Conservation (phyloP, 2,113 vertebrate genomes). For the Cebidichthys violaceus region DNA sequence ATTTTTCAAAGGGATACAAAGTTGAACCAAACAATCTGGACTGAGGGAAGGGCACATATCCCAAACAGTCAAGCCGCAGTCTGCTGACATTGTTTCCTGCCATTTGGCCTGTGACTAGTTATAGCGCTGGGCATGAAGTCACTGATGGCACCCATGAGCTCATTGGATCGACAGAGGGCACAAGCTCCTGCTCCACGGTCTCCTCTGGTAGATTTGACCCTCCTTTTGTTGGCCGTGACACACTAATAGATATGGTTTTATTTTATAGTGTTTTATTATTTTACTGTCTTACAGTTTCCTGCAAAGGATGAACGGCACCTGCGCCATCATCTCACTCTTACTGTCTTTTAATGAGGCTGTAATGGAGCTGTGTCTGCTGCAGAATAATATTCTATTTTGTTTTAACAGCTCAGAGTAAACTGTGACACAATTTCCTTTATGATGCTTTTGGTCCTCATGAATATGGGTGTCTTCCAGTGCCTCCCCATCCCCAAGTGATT, state of each 20-base stretch:
- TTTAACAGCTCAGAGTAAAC: constrained; percentile 2
- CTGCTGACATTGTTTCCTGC: constrained; percentile 51
- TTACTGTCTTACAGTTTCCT: background rate
- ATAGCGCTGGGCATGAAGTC: constrained; percentile 37
- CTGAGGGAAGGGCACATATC: constrained; percentile 22
- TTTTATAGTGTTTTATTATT: background rate
- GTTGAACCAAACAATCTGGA: constrained; percentile 33
- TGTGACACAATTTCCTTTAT: background rate
- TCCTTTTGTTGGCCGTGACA: no score
- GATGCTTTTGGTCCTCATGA: background rate
- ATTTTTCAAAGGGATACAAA: constrained; percentile 32
- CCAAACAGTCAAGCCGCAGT: constrained; percentile 31
- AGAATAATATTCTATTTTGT: constrained; percentile 2
- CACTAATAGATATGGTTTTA: background rate
- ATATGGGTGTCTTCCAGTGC: constrained; percentile 1
- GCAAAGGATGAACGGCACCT: background rate
- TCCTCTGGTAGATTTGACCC: constrained; percentile 42
- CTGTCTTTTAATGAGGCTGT: background rate
- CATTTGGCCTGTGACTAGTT: constrained; percentile 48
- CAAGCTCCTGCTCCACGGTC: constrained; percentile 6
- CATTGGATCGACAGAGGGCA: constrained; percentile 27
- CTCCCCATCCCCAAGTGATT: background rate
- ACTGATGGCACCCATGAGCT: constrained; percentile 43
- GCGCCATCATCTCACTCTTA: constrained; percentile 1
- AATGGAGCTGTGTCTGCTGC: background rate